Base-by-base conservation (phyloP, 2,113 vertebrate species). In the Fulica atra region DNA sequence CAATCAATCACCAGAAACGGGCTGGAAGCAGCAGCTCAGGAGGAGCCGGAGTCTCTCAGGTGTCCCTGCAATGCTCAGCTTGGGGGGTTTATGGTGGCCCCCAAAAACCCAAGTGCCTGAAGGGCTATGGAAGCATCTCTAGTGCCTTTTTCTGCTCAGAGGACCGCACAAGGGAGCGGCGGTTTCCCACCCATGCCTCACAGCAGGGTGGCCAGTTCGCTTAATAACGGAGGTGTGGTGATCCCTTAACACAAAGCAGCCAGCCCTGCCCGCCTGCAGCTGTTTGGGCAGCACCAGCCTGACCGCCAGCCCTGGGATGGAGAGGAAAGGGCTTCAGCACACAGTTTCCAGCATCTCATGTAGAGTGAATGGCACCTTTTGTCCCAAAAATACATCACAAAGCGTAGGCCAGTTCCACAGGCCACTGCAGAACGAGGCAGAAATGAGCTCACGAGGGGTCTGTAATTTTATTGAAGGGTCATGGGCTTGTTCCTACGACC, bases 211-310 rank as follows among this genome's bases (percentile, higher is more conserved):
- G 69, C 72, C 3, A 3, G 25, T 7, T 9, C 26, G 20, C 48
- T 81, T 9, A 4, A n/a, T 64, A 23, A 36, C 1, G 0, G 48
- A 60, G 71, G 7, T 1, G 42, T 65, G 54, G 57, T 40, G 24
- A n/a, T 26, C 60, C 9, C 70, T 24, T 29, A 6, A 51, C 2
- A 31, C 63, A 14, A 20, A 56, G 44, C 17, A n/a, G n/a, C 38
- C 8, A 3, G 72, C n/a, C 63, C 40, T 26, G 2, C 21, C 66
- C 70, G 4, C 10, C 0, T 1, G 3, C 16, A 7, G 70, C 61
- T 11, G 23, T 35, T 20, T 15, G 60, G 14, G 42, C 31, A 8
- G 31, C 69, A 13, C 28, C 1, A 3, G 66, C 33, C 54, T n/a
- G 73, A 31, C 40, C 16, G 73, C 56, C 23, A 46, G 66, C 91